Percentiles rank a stretch among this genome's conserved stretches.
phyloP scores from a whole-genome alignment of 2,888 invertebrate genomes.

The Synergus umbraculus region DNA sequence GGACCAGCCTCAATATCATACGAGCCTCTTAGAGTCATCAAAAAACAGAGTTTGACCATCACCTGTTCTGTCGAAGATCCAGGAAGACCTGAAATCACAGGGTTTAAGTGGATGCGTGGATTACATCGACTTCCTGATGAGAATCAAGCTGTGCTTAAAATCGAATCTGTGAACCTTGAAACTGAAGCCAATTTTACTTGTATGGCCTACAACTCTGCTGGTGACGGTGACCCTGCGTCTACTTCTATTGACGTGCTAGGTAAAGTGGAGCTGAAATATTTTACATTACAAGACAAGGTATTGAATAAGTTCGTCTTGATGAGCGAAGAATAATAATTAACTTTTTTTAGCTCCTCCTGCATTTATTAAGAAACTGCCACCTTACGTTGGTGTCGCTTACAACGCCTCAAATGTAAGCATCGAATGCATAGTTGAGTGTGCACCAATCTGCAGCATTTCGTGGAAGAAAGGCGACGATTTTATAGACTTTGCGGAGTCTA shows the following conservation, averaged over 20 bases:
- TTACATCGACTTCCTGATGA: slow-evolving; percentile 86
- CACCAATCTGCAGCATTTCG: slow-evolving; percentile 89
- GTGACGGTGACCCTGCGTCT: slow-evolving; percentile 85
- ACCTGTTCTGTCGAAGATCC: slow-evolving; percentile 90
- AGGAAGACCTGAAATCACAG: slow-evolving; percentile 87
- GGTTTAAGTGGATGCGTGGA: slow-evolving; percentile 90
- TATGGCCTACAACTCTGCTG: slow-evolving; percentile 90
- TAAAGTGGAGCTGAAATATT: slow-evolving; percentile 70
- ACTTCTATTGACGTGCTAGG: slow-evolving; percentile 85
- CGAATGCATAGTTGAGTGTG: slow-evolving; percentile 93
- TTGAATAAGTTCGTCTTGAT: background rate
- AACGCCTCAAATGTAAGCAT: slow-evolving; percentile 84
- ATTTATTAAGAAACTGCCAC: slow-evolving; percentile 90
- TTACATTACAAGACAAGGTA: slow-evolving; percentile 4
- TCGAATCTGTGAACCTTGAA: slow-evolving; percentile 90
- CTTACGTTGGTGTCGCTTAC: slow-evolving; percentile 89
- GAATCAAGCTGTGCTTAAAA: slow-evolving; percentile 87
- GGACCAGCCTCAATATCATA: slow-evolving; percentile 88
- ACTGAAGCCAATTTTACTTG: slow-evolving; percentile 95
- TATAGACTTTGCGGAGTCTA: slow-evolving; percentile 80
- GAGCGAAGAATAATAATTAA: background rate
- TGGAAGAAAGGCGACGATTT: slow-evolving; percentile 90
- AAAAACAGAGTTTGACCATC: slow-evolving; percentile 89
- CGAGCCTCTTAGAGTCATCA: slow-evolving; percentile 87
- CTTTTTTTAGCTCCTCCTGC: slow-evolving; percentile 86